Conservation (phyloP, 2,113 vertebrate genomes). For the Triplophysa rosa region DNA sequence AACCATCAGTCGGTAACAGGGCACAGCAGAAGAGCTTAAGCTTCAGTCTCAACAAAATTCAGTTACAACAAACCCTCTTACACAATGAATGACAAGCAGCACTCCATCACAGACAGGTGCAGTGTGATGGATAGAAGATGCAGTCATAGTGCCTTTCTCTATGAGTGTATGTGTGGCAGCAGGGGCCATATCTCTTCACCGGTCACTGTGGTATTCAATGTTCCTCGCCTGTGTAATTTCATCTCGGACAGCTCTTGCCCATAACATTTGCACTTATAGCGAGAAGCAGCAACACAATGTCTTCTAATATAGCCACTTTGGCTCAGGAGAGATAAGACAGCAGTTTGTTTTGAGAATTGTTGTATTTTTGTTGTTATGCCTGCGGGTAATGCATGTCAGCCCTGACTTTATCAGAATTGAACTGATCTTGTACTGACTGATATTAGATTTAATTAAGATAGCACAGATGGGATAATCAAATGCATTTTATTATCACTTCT, state of each 20-base stretch:
- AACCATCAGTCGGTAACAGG: background rate
- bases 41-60: conserved; percentile 60
- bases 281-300: conserved; percentile 66
- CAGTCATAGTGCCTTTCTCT: conserved; percentile 32
- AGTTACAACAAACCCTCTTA: conserved; percentile 37
- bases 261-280: conserved; percentile 73
- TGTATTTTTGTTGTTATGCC: conserved; percentile 52
- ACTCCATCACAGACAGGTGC: conserved; percentile 16
- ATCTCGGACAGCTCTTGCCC: conserved; percentile 68
- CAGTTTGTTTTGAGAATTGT: conserved; percentile 58
- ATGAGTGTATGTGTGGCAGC: conserved; percentile 48
- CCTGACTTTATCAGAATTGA: background rate
- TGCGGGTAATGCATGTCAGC: conserved; percentile 49
- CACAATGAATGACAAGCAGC: conserved; percentile 44
- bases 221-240: conserved; percentile 74
- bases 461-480: background rate
- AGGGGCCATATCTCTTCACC: conserved; percentile 24
- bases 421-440: background rate
- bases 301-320: conserved; percentile 69
- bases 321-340: conserved; percentile 69
- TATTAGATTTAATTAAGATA: conserved; percentile 11
- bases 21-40: conserved; percentile 57
- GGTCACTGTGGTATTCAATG: conserved; percentile 67
- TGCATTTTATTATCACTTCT: too few species aligned
- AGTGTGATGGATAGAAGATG: conserved; percentile 45